These are phyloP conservation scores for Petrocephalus sullivani DNA, from an alignment of 2,797 vertebrate genomes.

Conservation along the genomic window DNA sequence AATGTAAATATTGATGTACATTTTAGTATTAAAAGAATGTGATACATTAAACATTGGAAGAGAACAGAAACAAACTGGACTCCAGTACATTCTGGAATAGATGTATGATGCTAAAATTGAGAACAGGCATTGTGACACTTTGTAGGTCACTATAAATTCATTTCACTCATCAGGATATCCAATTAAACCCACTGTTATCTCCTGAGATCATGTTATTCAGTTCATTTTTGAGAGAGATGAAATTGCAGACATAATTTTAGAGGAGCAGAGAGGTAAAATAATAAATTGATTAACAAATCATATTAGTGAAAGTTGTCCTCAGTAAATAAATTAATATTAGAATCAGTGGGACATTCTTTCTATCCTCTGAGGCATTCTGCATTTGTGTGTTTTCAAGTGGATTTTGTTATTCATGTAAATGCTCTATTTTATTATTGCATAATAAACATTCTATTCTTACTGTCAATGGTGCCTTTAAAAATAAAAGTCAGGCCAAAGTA, in stretches of 20 bases:
- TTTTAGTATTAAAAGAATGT: not conserved
- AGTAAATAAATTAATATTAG: not conserved
- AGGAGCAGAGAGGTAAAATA: not conserved
- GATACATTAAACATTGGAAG: not conserved
- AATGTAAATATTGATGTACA: not conserved
- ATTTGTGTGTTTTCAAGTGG: not conserved
- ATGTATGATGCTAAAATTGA: not conserved
- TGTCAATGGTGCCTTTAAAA: constrained; percentile 14
- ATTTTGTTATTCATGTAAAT: not conserved
- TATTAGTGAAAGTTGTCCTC: not conserved
- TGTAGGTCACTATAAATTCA: not conserved
- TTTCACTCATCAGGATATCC: not conserved
- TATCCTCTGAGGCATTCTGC: not conserved
- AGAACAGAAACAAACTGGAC: not conserved
- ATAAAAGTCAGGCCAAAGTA: not conserved
- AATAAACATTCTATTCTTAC: not conserved
- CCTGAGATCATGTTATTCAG: not conserved
- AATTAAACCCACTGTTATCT: not conserved
- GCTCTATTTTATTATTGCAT: not conserved
- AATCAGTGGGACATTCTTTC: not conserved
- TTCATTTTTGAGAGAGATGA: not conserved
- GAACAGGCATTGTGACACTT: not conserved
- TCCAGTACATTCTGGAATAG: not conserved
- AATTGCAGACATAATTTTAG: not conserved
- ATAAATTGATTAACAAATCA: not conserved